phyloP scores from a whole-genome alignment of 2,888 invertebrate species.

The Orthosia incerta region DNA sequence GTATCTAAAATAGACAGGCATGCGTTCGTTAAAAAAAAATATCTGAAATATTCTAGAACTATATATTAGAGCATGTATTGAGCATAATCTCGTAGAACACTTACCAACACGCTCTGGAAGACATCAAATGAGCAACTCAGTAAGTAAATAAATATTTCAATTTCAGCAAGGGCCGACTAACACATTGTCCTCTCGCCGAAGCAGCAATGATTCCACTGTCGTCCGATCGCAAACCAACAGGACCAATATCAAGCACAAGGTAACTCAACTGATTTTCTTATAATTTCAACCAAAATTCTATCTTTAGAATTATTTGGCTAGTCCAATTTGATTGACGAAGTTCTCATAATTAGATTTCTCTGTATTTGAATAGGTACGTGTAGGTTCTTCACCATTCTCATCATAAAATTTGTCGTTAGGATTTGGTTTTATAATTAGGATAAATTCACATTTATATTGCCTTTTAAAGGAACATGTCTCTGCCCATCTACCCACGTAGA shows the following conservation, averaged over 20 bases:
- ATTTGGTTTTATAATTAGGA: background rate
- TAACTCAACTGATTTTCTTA: conserved; percentile 60
- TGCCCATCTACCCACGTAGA: background rate
- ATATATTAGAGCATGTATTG: conserved; percentile 40
- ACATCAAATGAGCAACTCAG: background rate
- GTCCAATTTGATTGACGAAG: background rate
- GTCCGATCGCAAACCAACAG: conserved; percentile 88
- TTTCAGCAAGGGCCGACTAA: conserved; percentile 93
- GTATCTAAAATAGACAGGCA: background rate
- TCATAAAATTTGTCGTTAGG: background rate
- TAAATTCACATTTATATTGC: conserved; percentile 1
- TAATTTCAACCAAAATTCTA: background rate
- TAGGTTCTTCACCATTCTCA: background rate
- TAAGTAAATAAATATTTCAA: conserved; percentile 38
- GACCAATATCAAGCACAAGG: conserved; percentile 89
- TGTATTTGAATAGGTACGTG: background rate
- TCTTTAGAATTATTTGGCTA: background rate
- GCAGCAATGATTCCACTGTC: conserved; percentile 95
- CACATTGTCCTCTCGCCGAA: conserved; percentile 94
- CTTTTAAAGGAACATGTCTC: background rate
- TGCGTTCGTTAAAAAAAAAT: conserved; percentile 15
- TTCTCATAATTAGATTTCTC: conserved; percentile 2
- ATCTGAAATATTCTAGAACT: conserved; percentile 1
- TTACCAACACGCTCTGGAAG: background rate
- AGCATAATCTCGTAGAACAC: conserved; percentile 20